These are phyloP conservation scores for Pyrocephalus nanus DNA, from an alignment of 2,797 vertebrate species.

Conservation along the genomic window DNA sequence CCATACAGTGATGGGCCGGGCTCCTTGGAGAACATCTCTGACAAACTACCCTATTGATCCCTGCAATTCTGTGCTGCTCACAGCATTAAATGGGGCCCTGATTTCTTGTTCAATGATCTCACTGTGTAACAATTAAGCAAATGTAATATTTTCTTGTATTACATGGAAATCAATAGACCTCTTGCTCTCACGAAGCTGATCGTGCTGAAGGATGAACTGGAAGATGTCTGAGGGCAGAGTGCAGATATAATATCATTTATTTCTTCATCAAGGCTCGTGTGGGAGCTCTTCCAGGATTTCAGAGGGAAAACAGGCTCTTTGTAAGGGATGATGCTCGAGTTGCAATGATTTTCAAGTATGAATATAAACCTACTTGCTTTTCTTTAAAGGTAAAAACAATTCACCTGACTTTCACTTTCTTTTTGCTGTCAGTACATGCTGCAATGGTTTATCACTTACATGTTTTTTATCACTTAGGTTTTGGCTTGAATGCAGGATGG, in stretches of 20 bases:
- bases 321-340: not conserved
- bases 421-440: not conserved
- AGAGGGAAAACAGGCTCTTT: not conserved
- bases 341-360: not conserved
- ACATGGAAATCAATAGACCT: constrained; percentile 98
- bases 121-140: constrained; percentile 90
- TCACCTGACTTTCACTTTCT: not conserved
- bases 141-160: constrained; percentile 97
- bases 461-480: not conserved
- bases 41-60: constrained; percentile 97
- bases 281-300: not conserved
- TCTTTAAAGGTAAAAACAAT: not conserved
- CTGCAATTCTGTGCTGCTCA: constrained; percentile 83
- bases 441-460: too few relatives aligned
- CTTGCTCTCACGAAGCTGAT: constrained; percentile 81
- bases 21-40: constrained; percentile 87
- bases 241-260: constrained; percentile 66
- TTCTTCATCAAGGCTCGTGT: not conserved
- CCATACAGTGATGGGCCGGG: constrained; percentile 69
- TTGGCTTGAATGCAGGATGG: not conserved
- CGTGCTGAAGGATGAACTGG: constrained; percentile 78
- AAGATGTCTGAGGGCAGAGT: constrained; percentile 70
- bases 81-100: constrained; percentile 89
- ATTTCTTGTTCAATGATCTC: constrained; percentile 87
- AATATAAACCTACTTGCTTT: not conserved